Conservation (phyloP, 2,888 invertebrate genomes). For the Neoaliturus tenellus region DNA sequence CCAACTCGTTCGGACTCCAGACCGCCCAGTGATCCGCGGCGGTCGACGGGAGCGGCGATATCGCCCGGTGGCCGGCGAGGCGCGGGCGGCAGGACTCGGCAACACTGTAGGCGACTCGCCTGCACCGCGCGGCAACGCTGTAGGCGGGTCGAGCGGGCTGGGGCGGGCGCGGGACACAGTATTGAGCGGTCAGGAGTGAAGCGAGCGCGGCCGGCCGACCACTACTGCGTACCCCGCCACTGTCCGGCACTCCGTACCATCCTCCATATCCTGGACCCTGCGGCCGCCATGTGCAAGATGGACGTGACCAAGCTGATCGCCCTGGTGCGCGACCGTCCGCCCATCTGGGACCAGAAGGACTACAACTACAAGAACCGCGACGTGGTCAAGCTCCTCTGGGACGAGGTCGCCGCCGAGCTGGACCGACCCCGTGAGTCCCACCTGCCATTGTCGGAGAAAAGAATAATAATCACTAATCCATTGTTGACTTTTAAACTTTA, state of each 20-base stretch:
- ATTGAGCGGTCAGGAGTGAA: slow-evolving; percentile 5
- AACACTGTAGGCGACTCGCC: slow-evolving; percentile 30
- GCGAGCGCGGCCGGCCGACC: background rate
- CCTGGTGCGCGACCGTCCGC: slow-evolving; percentile 71
- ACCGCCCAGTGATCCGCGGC: too few relatives aligned
- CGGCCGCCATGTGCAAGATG: slow-evolving; percentile 67
- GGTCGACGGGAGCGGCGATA: background rate
- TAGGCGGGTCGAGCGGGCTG: slow-evolving; percentile 38
- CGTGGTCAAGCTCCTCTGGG: slow-evolving; percentile 72
- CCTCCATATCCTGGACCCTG: background rate
- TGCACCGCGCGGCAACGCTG: slow-evolving; percentile 28
- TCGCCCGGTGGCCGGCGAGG: background rate
- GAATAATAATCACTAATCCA: background rate
- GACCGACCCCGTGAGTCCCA: slow-evolving; percentile 69
- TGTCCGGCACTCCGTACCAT: background rate
- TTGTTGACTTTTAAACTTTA: background rate
- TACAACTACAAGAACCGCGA: slow-evolving; percentile 72
- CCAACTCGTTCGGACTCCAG: too few relatives aligned
- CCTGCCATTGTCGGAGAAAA: background rate
- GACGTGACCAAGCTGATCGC: slow-evolving; percentile 71
- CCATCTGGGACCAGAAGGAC: slow-evolving; percentile 72
- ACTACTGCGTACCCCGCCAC: background rate
- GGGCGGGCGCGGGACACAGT: background rate
- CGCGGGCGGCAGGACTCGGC: background rate
- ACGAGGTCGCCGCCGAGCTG: slow-evolving; percentile 71